Evolutionary conservation across 2,113 vertebrate genomes (phyloP).

Genomic region (Alectura lathami): DNA sequence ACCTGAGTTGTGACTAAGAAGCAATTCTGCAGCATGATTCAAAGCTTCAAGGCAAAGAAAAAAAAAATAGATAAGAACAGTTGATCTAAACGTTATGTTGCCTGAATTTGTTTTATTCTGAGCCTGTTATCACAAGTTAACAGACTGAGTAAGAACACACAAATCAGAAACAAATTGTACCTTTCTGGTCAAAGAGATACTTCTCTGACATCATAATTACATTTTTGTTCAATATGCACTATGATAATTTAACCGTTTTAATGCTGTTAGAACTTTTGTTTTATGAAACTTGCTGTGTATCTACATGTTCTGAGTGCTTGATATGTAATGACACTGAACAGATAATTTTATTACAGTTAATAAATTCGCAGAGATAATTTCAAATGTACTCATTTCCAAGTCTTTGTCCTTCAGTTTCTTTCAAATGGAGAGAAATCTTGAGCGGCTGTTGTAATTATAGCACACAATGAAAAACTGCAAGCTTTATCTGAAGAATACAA

Average conservation of each 20-base stretch:
- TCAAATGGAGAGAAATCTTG: not conserved
- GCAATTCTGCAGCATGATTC: not conserved
- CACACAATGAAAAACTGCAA: not conserved
- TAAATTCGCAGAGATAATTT: not conserved
- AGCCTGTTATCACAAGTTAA: not conserved
- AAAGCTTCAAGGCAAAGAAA: not conserved
- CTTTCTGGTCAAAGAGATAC: not conserved
- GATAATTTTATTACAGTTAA: not conserved
- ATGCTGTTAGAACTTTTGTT: not conserved
- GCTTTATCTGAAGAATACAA: not conserved
- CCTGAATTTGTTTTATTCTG: not conserved
- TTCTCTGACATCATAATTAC: not conserved
- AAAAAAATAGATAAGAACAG: not conserved
- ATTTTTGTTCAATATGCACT: not conserved
- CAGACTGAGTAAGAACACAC: not conserved
- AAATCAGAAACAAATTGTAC: not conserved
- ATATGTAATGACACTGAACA: not conserved
- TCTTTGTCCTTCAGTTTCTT: not conserved
- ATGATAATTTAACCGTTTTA: not conserved
- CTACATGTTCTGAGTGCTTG: not conserved
- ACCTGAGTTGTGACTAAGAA: slow-evolving; percentile 36
- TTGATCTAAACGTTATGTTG: not conserved
- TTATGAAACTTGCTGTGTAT: not conserved
- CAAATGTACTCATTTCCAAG: not conserved
- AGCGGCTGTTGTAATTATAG: not conserved